Conservation (phyloP, 2,797 vertebrate species). For the Lateolabrax maculatus region DNA sequence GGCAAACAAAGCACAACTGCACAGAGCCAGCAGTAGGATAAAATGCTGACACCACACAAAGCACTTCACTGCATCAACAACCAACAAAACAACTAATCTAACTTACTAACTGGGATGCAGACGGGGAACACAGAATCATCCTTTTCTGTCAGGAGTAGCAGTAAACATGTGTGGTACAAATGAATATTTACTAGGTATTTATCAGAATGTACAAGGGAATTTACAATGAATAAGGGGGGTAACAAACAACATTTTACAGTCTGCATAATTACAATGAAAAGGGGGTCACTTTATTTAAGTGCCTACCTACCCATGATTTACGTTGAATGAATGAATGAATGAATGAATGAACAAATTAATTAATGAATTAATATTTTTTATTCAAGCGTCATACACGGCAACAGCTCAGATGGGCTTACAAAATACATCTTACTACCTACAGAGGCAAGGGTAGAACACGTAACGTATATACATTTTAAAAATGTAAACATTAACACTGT, state of each 20-base stretch:
- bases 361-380: neutral
- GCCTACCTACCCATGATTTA: neutral
- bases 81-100: constrained; percentile 50
- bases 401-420: neutral
- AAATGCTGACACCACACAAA: constrained; percentile 58
- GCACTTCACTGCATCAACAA: constrained; percentile 12
- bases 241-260: neutral
- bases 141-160: neutral
- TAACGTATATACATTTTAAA: no score
- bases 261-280: neutral
- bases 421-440: neutral
- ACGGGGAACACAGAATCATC: neutral
- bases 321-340: neutral
- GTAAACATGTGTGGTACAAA: neutral
- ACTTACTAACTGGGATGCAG: constrained; percentile 10
- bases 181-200: neutral
- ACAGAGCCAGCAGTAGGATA: constrained; percentile 23
- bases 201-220: neutral
- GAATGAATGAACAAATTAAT: no score
- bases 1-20: constrained; percentile 51
- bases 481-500: neutral
- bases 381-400: neutral
- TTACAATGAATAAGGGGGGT: neutral
- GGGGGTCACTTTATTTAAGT: neutral
- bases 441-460: neutral